Conservation (phyloP, 1,140 invertebrate genomes). For the Tetragonula clypearis region DNA sequence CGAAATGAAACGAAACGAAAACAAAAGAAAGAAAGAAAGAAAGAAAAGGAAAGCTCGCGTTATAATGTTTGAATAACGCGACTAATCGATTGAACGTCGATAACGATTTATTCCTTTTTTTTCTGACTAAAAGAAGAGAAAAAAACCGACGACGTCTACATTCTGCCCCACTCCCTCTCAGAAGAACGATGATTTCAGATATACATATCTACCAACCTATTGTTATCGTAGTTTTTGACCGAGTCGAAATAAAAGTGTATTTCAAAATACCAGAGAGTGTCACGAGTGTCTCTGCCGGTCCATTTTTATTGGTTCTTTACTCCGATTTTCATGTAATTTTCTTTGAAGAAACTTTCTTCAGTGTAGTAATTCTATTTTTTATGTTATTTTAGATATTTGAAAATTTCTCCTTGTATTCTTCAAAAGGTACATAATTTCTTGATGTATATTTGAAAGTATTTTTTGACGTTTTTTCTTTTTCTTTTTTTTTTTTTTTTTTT, state of each 20-base stretch:
- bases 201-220: slow-evolving; percentile 81
- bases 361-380: too few relatives aligned
- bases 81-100: slow-evolving; percentile 33
- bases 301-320: neutral
- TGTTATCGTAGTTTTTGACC: slow-evolving; percentile 82
- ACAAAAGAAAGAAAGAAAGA: neutral
- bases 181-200: slow-evolving; percentile 74
- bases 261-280: slow-evolving; percentile 74
- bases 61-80: slow-evolving; percentile 12
- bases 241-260: slow-evolving; percentile 81
- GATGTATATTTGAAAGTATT: neutral
- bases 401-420: too few relatives aligned
- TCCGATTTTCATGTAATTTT: too few relatives aligned
- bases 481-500: neutral
- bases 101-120: slow-evolving; percentile 51
- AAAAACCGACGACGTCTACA: slow-evolving; percentile 46
- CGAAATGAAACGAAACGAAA: slow-evolving; percentile 45
- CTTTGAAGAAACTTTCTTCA: too few relatives aligned
- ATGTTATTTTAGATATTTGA: neutral
- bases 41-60: slow-evolving; percentile 11
- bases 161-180: slow-evolving; percentile 34
- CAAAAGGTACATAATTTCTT: too few relatives aligned
- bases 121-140: neutral
- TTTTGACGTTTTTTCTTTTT: neutral
- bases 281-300: slow-evolving; percentile 6